A percentile compares a stretch with the other conserved stretches of the same genome.
Conservation (phyloP, 2,797 vertebrate species). For the Petrocephalus sullivani region DNA sequence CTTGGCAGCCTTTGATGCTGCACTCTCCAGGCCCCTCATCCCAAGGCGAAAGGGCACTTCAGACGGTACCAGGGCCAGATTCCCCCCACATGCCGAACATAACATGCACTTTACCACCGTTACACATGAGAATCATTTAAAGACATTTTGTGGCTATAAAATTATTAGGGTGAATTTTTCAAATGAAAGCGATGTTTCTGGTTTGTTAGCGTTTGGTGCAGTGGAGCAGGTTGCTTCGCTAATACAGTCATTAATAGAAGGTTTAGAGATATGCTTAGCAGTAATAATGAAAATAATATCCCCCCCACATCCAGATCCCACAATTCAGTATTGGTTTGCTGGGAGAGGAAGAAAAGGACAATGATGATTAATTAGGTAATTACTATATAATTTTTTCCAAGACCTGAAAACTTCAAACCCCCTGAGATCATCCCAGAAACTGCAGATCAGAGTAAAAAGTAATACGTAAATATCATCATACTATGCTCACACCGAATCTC, state of each 20-base stretch:
- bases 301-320: background rate
- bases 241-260: background rate
- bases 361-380: constrained; percentile 1
- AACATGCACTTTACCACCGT: background rate
- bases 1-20: constrained; percentile 17
- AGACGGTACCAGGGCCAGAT: background rate
- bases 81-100: background rate
- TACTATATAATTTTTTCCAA: background rate
- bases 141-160: background rate
- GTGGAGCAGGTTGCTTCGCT: background rate
- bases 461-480: background rate
- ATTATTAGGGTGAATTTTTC: background rate
- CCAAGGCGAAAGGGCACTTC: background rate
- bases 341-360: background rate
- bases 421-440: background rate
- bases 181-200: background rate
- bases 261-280: background rate
- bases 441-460: background rate
- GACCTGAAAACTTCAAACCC: background rate
- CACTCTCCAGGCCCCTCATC: background rate
- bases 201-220: background rate
- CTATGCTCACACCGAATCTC: background rate
- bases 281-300: background rate
- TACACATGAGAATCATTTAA: background rate
- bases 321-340: background rate